A percentile compares a stretch with the other conserved stretches of the same genome.
Evolutionary conservation across 2,113 vertebrate species (phyloP).

Genomic region (Hemiprocne comata): DNA sequence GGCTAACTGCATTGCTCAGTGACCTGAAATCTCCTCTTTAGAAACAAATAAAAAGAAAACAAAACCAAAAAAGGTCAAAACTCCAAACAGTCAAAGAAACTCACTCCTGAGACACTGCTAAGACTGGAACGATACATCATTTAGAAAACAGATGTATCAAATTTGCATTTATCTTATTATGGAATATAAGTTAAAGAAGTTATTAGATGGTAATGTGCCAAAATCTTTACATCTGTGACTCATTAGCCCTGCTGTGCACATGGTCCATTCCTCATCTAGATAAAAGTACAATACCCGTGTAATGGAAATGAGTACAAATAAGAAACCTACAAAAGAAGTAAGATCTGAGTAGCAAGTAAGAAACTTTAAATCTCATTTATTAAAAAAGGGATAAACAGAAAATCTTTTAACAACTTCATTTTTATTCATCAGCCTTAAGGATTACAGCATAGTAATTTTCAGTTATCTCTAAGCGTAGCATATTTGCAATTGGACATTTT

Average conservation of each 20-base stretch:
- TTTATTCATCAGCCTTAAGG: not conserved
- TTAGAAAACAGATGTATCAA: constrained; percentile 72
- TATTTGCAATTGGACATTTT: not conserved
- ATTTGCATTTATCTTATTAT: constrained; percentile 73
- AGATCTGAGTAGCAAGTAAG: constrained; percentile 50
- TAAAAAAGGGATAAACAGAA: constrained; percentile 47
- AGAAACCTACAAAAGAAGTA: constrained; percentile 43
- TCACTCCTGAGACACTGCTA: constrained; percentile 3
- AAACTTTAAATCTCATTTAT: constrained; percentile 55
- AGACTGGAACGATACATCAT: constrained; percentile 52
- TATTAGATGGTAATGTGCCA: constrained; percentile 71
- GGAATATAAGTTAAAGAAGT: constrained; percentile 72
- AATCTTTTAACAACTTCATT: constrained; percentile 16
- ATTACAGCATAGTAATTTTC: not conserved
- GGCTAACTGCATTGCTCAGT: not conserved
- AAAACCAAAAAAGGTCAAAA: constrained; percentile 26
- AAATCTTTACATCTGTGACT: constrained; percentile 79
- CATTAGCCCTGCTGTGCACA: constrained; percentile 75
- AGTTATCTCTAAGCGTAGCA: not conserved
- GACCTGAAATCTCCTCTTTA: constrained; percentile 38
- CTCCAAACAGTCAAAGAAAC: constrained; percentile 39
- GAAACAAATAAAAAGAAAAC: constrained; percentile 30
- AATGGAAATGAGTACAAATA: constrained; percentile 67
- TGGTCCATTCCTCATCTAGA: constrained; percentile 49
- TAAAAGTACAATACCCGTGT: constrained; percentile 45